Conservation (phyloP, 2,797 vertebrate species). For the Lemur catta region DNA sequence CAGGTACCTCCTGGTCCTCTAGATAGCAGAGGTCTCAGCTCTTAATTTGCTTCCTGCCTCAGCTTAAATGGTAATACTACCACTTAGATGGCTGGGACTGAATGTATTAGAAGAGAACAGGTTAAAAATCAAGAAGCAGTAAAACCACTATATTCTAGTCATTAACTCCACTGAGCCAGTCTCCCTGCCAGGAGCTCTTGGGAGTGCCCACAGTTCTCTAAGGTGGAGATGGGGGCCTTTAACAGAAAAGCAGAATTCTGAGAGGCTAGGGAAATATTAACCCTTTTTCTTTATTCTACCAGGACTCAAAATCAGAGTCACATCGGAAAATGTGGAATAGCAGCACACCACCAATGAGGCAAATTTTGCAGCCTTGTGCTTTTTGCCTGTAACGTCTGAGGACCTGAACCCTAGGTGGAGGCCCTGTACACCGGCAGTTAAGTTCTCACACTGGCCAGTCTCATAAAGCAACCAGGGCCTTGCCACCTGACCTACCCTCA, state of each 20-base stretch:
- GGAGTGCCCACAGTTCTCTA: not conserved
- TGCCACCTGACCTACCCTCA: not conserved
- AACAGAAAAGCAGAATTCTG: not conserved
- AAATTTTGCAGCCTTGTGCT: not conserved
- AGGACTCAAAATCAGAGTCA: not conserved
- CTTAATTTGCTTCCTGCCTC: not conserved
- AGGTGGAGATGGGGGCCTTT: not conserved
- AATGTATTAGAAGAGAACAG: not conserved
- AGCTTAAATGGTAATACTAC: not conserved
- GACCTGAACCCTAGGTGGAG: not conserved
- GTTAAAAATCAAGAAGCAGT: not conserved
- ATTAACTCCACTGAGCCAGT: not conserved
- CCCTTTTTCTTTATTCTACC: not conserved
- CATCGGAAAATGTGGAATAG: not conserved
- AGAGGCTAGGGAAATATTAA: not conserved
- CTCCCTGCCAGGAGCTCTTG: not conserved
- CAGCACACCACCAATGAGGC: not conserved
- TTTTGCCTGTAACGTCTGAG: not conserved
- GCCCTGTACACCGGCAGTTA: not conserved
- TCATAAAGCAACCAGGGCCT: not conserved
- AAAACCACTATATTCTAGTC: not conserved
- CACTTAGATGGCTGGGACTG: not conserved
- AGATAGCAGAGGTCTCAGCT: conserved; percentile 24
- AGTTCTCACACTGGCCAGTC: not conserved
- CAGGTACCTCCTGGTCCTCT: not conserved